These are phyloP conservation scores for Bombus consobrinus DNA, from an alignment of 1,140 invertebrate genomes.

Conservation along the genomic window DNA sequence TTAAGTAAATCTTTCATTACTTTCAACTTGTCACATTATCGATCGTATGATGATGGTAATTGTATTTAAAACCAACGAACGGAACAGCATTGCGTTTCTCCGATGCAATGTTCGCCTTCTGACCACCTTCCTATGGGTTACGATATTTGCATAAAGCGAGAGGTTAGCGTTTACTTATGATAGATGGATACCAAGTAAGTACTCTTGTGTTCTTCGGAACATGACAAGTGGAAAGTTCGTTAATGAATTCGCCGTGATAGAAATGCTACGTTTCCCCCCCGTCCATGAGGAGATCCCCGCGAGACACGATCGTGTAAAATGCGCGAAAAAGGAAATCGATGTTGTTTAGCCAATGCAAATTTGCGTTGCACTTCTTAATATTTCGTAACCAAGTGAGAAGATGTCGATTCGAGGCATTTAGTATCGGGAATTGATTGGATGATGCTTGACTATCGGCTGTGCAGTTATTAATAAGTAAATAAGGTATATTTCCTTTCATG, in stretches of 20 bases:
- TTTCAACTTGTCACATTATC: background rate
- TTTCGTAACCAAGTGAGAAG: background rate
- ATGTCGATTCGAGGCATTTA: background rate
- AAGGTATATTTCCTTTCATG: background rate
- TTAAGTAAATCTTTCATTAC: background rate
- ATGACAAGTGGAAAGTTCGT: conserved; percentile 27
- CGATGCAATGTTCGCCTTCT: conserved; percentile 12
- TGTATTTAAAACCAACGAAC: background rate
- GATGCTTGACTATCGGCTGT: background rate
- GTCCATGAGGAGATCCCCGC: background rate
- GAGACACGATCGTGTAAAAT: background rate
- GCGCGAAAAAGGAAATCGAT: conserved; percentile 11
- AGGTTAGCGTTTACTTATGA: conserved; percentile 26
- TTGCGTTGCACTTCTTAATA: conserved; percentile 35
- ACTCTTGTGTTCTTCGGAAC: conserved; percentile 17
- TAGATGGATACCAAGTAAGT: conserved; percentile 23
- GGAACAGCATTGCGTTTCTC: conserved; percentile 3
- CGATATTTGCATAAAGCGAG: conserved; percentile 23
- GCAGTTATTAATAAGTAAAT: conserved; percentile 4
- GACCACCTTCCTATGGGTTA: background rate
- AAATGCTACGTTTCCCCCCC: conserved; percentile 1
- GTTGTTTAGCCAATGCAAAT: conserved; percentile 28
- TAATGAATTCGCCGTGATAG: conserved; percentile 31
- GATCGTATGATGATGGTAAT: background rate
- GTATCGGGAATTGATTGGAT: background rate